Evolutionary conservation across 2,797 vertebrate species (phyloP), one percentile per base, ranked within the genome.

Genomic region (Ciconia nigra): DNA sequence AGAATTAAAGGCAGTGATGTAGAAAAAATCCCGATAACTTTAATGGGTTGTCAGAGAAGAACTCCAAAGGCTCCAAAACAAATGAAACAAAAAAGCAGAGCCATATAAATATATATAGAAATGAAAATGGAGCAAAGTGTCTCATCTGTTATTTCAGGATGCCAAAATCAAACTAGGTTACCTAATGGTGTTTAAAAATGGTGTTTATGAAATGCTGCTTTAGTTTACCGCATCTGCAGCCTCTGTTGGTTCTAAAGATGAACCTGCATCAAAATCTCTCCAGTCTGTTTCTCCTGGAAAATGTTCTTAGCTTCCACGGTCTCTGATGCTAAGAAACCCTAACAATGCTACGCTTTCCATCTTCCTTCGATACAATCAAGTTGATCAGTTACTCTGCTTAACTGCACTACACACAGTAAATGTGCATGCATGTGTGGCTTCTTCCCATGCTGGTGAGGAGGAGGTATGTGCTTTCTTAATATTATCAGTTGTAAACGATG

Each of bases 1-100:
- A 90, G 76, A 95, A 95, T 83, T 90, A 95, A 92, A 92, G 42
- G 89, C 72, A 94, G 44, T 61, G 88, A 82, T 74, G 90, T 82
- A 96, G 88, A 95, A 96, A 96, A 96, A 78, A 42, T 91, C 28
- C 63, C 94, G 88, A 93, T 81, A 95, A 67, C 39, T 93, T 89
- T 86, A 95, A 90, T 61, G 61, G 44, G 9, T 65, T 87, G 67
- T 89, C 88, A 87, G 33, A 85, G 39, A 81, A 95, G 37, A 89
- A 52, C 74, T 93, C 71, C 57, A 89, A 80, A 80, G 9, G 35
- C 47, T 87, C 26, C 61, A 93, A 79, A 95, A 66, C 51, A 93
- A 81, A 93, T 37, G 26, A 73, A 91, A 90, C 4, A 49, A 85
- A 90, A 86, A 78, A 93, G 21, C 25, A 82, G 35, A 82, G 12